Evolutionary conservation across 2,113 vertebrate genomes (phyloP).

Genomic region (Petrocephalus zakoni): DNA sequence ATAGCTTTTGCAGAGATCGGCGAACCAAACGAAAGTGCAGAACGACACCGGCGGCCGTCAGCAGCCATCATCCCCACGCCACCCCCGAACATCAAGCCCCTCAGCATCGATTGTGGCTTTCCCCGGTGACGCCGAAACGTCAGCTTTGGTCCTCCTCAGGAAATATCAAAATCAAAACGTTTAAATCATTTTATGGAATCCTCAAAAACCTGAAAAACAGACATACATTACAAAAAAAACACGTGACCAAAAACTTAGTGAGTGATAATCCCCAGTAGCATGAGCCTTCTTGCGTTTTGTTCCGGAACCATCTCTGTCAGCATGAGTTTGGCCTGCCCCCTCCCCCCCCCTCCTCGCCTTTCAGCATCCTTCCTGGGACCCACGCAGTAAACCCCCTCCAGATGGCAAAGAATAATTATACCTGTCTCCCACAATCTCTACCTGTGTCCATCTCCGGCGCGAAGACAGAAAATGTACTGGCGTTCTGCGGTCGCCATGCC

Average conservation of each 20-base stretch:
- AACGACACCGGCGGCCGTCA: background rate
- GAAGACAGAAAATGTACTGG: constrained; percentile 6
- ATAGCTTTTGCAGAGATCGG: background rate
- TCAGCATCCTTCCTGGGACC: constrained; percentile 15
- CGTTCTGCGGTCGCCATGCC: constrained; percentile 18
- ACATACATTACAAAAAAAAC: background rate
- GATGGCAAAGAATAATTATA: constrained; percentile 42
- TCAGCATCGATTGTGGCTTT: background rate
- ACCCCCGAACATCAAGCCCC: background rate
- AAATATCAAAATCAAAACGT: background rate
- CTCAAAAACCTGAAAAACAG: background rate
- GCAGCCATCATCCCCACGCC: background rate
- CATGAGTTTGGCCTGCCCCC: background rate
- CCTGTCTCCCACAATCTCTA: constrained; percentile 41
- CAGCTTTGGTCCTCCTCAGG: background rate
- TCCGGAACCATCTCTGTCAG: constrained; percentile 20
- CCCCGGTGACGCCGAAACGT: background rate
- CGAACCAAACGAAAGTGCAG: background rate
- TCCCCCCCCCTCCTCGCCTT: background rate
- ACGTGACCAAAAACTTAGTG: background rate
- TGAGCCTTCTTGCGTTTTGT: background rate
- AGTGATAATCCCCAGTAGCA: background rate
- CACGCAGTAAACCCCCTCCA: constrained; percentile 37
- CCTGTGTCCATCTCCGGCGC: constrained; percentile 36
- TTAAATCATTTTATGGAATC: background rate